These are phyloP conservation scores for Pachymerium ferrugineum DNA, from an alignment of 2,888 invertebrate genomes.

Conservation along the genomic window DNA sequence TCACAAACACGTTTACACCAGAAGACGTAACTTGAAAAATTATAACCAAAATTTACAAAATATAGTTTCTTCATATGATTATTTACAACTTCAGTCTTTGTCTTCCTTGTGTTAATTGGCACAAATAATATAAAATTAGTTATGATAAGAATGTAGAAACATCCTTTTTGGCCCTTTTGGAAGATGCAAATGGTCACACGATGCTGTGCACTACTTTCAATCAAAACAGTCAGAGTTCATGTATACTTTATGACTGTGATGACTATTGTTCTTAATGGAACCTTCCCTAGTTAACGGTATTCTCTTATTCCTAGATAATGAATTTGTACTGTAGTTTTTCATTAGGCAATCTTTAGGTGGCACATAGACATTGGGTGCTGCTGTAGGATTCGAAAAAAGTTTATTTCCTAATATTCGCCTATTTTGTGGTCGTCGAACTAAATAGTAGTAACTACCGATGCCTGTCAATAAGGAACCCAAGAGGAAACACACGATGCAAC, in stretches of 20 bases:
- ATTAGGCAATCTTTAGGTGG: slow-evolving; percentile 29
- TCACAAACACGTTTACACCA: no score
- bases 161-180: no score
- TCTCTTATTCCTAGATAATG: slow-evolving; percentile 28
- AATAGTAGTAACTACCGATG: slow-evolving; percentile 51
- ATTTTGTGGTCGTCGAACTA: slow-evolving; percentile 41
- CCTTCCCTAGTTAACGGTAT: slow-evolving; percentile 46
- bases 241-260: slow-evolving; percentile 49
- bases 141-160: no score
- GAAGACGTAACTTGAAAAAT: no score
- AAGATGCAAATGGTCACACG: not conserved
- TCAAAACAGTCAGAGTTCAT: slow-evolving; percentile 16
- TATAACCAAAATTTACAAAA: no score
- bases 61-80: no score
- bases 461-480: slow-evolving; percentile 49
- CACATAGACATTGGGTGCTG: slow-evolving; percentile 30
- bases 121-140: no score
- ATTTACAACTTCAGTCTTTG: no score
- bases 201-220: not conserved
- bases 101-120: no score
- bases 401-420: slow-evolving; percentile 39
- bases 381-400: not conserved
- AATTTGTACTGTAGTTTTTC: slow-evolving; percentile 28
- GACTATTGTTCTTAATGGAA: slow-evolving; percentile 68
- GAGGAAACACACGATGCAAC: slow-evolving; percentile 39